These are phyloP conservation scores for Balanococcus diminutus DNA, from an alignment of 2,888 invertebrate genomes.

Conservation along the genomic window DNA sequence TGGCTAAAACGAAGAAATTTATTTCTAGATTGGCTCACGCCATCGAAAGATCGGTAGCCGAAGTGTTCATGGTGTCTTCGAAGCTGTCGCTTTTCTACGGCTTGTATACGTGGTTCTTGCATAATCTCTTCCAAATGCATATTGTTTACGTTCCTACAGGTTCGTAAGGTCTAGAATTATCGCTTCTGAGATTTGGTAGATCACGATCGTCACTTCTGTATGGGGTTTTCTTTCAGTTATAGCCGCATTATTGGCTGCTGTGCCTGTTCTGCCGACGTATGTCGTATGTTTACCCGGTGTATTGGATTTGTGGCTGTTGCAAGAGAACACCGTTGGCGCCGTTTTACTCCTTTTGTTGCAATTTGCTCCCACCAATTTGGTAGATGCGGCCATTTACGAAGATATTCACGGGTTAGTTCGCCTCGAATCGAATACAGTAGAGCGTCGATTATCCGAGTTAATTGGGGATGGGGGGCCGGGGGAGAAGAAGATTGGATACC, in stretches of 20 bases:
- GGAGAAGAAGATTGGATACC: too few relatives aligned
- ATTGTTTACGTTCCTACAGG: conserved; percentile 94
- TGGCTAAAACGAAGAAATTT: background rate
- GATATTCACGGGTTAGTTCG: conserved; percentile 90
- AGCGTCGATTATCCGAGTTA: too few relatives aligned
- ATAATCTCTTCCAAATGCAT: conserved; percentile 91
- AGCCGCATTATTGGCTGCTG: conserved; percentile 91
- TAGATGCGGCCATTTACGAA: conserved; percentile 94
- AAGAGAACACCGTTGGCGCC: conserved; percentile 82
- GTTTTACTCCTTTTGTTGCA: conserved; percentile 80
- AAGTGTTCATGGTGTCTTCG: conserved; percentile 93
- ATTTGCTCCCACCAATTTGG: conserved; percentile 87
- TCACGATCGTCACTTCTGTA: background rate
- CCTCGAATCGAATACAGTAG: too few relatives aligned
- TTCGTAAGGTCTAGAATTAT: conserved; percentile 60
- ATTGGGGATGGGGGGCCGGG: too few relatives aligned
- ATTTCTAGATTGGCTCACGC: conserved; percentile 76
- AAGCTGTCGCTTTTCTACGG: conserved; percentile 98
- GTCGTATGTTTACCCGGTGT: conserved; percentile 94
- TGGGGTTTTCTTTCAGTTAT: conserved; percentile 72
- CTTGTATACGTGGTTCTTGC: conserved; percentile 96
- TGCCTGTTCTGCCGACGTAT: conserved; percentile 95
- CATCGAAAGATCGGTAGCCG: conserved; percentile 85
- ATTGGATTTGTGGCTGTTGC: conserved; percentile 91
- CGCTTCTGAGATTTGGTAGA: background rate